Evolutionary conservation across 2,113 vertebrate genomes (phyloP).

Genomic region (Bombycilla garrulus): DNA sequence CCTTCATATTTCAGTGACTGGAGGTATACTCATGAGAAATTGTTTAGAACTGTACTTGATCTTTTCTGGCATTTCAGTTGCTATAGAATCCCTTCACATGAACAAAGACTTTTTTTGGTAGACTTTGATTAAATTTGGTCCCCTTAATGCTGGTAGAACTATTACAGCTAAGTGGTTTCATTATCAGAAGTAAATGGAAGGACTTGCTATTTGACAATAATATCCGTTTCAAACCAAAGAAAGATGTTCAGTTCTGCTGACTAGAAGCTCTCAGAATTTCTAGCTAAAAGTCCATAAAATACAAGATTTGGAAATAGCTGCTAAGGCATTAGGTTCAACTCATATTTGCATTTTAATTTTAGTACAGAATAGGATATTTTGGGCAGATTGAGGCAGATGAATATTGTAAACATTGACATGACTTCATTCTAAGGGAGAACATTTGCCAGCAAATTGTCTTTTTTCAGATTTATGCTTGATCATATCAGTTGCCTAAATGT

Average conservation of each 20-base stretch:
- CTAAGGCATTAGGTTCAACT: neutral
- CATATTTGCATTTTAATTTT: neutral
- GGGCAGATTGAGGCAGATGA: neutral
- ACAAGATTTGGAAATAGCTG: neutral
- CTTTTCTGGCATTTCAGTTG: neutral
- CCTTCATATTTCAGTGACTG: neutral
- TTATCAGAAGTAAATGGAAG: neutral
- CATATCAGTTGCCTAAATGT: conserved; percentile 19
- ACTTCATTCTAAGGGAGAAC: neutral
- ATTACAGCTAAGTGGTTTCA: neutral
- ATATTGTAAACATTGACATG: neutral
- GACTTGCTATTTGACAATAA: neutral
- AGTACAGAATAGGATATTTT: neutral
- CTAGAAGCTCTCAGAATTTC: neutral
- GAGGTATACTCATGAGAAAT: neutral
- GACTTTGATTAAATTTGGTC: rapidly evolving
- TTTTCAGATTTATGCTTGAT: conserved; percentile 30
- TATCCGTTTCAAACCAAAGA: neutral
- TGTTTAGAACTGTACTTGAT: neutral
- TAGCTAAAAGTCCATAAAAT: neutral
- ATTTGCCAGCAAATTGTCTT: conserved; percentile 11
- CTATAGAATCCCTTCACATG: neutral
- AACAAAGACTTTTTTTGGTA: neutral
- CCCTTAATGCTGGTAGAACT: neutral
- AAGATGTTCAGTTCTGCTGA: neutral